Evolutionary conservation across 2,113 vertebrate species (phyloP).

Genomic region (Chionodraco myersi): DNA sequence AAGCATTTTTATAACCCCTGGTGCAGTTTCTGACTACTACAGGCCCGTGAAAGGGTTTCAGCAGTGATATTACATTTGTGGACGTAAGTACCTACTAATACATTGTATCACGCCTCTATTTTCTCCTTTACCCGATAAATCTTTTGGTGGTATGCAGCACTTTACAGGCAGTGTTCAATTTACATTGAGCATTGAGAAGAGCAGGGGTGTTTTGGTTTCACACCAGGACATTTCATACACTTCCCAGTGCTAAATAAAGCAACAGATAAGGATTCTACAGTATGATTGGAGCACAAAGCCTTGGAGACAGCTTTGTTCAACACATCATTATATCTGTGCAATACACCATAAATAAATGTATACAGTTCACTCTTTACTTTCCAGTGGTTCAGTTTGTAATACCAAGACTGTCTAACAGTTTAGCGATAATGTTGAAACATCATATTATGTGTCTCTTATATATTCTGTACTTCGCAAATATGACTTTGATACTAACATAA

Average conservation of each 20-base stretch:
- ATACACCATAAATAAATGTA: constrained; percentile 59
- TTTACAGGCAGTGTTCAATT: background rate
- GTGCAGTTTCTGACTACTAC: too few relatives aligned
- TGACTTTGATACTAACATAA: background rate
- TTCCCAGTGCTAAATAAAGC: background rate
- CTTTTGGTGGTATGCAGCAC: background rate
- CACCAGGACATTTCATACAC: background rate
- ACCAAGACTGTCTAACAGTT: constrained; percentile 18
- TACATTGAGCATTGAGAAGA: background rate
- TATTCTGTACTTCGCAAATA: background rate
- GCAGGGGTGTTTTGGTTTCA: background rate
- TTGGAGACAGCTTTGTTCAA: constrained; percentile 24
- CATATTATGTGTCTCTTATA: background rate
- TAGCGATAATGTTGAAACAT: background rate
- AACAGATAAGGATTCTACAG: background rate
- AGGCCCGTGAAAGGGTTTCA: background rate
- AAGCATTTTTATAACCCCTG: too few relatives aligned
- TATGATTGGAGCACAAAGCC: constrained; percentile 9
- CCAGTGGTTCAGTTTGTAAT: constrained; percentile 44
- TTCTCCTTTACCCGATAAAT: too few relatives aligned
- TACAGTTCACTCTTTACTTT: constrained; percentile 44
- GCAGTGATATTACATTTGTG: background rate
- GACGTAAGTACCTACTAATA: background rate
- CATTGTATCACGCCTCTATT: background rate
- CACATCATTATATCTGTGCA: constrained; percentile 76